Evolutionary conservation across 2,888 invertebrate species (phyloP), one percentile per base, ranked within the genome.

Genomic region (Dasysyrphus albostriatus): DNA sequence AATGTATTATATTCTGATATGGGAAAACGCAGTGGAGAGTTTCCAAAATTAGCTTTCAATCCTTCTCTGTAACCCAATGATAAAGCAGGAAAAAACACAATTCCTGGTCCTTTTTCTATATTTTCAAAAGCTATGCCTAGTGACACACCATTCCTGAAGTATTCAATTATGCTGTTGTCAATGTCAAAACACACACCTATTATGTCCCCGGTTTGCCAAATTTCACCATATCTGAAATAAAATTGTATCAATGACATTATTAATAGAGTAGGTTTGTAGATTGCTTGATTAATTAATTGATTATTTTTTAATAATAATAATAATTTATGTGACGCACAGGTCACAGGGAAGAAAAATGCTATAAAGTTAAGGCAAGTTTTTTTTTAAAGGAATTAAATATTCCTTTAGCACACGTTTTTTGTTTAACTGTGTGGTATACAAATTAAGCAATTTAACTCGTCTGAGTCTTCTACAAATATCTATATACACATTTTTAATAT

Each of bases 151-250:
- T 97, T 97, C 88, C 97, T 96, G 92, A 84, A 91, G 88, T 91
- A 97, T 90, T 95, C 95, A 82, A 97, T 93, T 1, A 93, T 93
- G 9, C 96, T 96, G 29, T 93, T 93, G 88, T 97, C 96, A 91
- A 97, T 92, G 91, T 97, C 96, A 34, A 97, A 93, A 78, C 96
- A 95, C 89, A 95, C 94, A 0, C 95, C 95, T 77, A 97, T 96
- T 69, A 97, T 95, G 92, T 97, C 97, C 19, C 97, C 97, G n/a
- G 95, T 95, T 88, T 96, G 93, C 97, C 97, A 97, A 19, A 95
- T 93, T 90, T 95, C 95, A 0, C 97, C 97, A 90, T 97, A 97
- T 88, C 92, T 92, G 34, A n/a, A 87, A 78, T 47, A 6, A 61
- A 42, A 32, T 9, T 5, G 12, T 37, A 10, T 37, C 8, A 37